Base-by-base conservation (phyloP, 2,113 vertebrate genomes). In the Calyptommatus sinebrachiatus region DNA sequence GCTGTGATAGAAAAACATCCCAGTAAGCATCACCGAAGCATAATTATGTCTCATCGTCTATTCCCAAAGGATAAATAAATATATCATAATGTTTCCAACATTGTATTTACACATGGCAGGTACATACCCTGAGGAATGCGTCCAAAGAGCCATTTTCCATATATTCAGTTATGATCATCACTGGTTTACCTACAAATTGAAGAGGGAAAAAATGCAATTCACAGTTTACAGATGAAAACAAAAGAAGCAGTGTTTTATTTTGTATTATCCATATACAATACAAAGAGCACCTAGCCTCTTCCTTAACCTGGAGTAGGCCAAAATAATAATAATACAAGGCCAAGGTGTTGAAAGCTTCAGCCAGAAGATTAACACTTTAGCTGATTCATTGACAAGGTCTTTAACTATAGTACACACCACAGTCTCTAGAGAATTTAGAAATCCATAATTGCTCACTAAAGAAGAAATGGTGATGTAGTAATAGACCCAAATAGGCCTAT, bases 121-220 rank as follows among this genome's bases (percentile, higher is more conserved):
- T 90, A 97, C 98, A 83, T 95, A 99, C 98, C 96, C 98, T 96
- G 89, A 99, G 96, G 95, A 99, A 99, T 74, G 97, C 96, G 92
- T 99, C 98, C 96, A 99, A 94, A 57, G 98, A 99, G 71, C 98
- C 98, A 28, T 99, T 99, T 89, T 99, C 98, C 98, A 99, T 99
- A 95, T 99, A 99, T 90, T 99, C 98, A 3, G 98, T 99, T 93
- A 99, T 99, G 94, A 99, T 99, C 98, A 99, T 99, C 89, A 99
- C 97, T 7, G 98, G 98, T 91, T 99, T 99, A 96, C 98, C 98
- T 99, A 94, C 82, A 94, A 73, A 88, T 94, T 75, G 1, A 80
- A 90, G 87, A 94, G 93, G 90, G 87, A 94, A 93, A 81, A 93
- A 92, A 91, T 89, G 93, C 78, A 93, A 92, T 90, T 87, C 84